These are phyloP conservation scores for Onychomys torridus DNA, from an alignment of 2,797 vertebrate species.

Conservation along the genomic window DNA sequence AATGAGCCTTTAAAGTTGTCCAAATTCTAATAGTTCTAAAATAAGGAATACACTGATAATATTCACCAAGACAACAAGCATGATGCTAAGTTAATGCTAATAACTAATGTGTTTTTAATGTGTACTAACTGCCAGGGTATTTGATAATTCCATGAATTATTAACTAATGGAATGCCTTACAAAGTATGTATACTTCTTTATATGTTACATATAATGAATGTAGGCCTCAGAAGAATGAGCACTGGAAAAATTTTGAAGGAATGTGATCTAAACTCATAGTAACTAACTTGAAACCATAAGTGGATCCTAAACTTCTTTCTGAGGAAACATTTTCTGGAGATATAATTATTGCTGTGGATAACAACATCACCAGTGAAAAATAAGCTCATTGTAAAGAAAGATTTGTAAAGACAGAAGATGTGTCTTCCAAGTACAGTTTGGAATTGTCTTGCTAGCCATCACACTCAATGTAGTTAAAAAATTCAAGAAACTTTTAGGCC, in stretches of 20 bases:
- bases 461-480: slow-evolving; percentile 76
- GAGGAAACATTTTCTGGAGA: not conserved
- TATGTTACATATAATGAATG: not conserved
- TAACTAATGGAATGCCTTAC: not conserved
- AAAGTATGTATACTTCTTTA: not conserved
- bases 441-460: slow-evolving; percentile 57
- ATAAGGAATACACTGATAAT: not conserved
- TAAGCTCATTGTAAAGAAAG: slow-evolving; percentile 8
- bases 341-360: not conserved
- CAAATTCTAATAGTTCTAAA: not conserved
- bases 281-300: not conserved
- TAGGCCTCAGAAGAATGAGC: not conserved
- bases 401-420: slow-evolving; percentile 71
- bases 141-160: not conserved
- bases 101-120: not conserved
- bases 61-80: not conserved
- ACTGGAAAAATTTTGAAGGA: not conserved
- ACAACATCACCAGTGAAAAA: not conserved
- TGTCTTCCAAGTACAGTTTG: slow-evolving; percentile 66
- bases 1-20: not conserved
- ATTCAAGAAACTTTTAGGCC: slow-evolving; percentile 64
- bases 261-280: not conserved
- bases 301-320: not conserved
- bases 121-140: not conserved
- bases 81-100: not conserved